phyloP scores from a whole-genome alignment of 2,888 invertebrate genomes.

The Pyrochroa serraticornis region DNA sequence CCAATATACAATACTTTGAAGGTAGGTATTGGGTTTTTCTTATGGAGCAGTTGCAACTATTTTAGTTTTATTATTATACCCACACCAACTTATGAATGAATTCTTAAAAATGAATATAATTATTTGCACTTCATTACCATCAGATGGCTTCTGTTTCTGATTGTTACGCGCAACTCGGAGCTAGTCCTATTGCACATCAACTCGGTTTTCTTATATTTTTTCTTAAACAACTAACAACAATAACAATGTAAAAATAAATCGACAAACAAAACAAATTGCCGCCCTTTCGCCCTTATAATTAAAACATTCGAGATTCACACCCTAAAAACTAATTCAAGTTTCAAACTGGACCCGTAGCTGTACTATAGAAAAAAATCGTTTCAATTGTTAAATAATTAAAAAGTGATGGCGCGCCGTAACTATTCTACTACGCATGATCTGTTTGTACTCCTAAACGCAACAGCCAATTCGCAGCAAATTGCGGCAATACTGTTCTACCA shows the following conservation, averaged over 20 bases:
- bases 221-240: conserved; percentile 28
- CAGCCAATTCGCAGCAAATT: background rate
- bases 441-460: too few relatives aligned
- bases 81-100: conserved; percentile 24
- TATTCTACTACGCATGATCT: background rate
- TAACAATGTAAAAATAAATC: conserved; percentile 13
- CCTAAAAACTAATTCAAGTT: background rate
- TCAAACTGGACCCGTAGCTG: background rate
- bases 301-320: too few relatives aligned
- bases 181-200: conserved; percentile 16
- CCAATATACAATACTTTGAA: conserved; percentile 12
- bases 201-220: background rate
- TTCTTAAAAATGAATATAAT: conserved; percentile 13
- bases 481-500: background rate
- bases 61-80: conserved; percentile 19
- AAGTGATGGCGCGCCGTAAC: background rate
- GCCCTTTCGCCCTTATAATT: too few relatives aligned
- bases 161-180: conserved; percentile 15
- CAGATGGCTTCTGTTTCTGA: conserved; percentile 47
- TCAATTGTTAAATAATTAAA: background rate
- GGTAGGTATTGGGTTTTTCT: background rate
- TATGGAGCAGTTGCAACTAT: background rate
- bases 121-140: conserved; percentile 50
- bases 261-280: conserved; percentile 1
- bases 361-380: too few relatives aligned